Conservation (phyloP, 1,140 invertebrate genomes). For the Papilio dardanus region DNA sequence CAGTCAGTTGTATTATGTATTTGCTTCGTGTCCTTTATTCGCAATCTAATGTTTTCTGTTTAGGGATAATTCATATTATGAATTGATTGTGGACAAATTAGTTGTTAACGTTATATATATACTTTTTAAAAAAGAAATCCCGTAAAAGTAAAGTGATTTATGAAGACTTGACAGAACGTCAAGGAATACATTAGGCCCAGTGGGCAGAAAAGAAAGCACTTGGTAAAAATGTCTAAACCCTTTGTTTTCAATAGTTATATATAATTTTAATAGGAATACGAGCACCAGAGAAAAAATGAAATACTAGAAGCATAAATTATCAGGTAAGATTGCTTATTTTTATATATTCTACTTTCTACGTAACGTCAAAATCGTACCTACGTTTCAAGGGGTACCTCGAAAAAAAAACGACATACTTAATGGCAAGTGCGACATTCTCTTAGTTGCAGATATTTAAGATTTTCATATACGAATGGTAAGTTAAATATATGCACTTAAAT, state of each 20-base stretch:
- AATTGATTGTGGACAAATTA: conserved; percentile 42
- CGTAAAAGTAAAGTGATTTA: conserved; percentile 42
- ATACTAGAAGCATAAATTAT: conserved; percentile 38
- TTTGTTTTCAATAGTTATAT: conserved; percentile 39
- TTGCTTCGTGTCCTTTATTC: conserved; percentile 58
- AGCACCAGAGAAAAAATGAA: conserved; percentile 42
- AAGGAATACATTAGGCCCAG: conserved; percentile 41
- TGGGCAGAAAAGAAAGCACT: conserved; percentile 41
- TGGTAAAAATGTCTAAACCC: conserved; percentile 45
- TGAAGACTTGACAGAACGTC: conserved; percentile 49
- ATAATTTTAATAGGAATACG: conserved; percentile 39
- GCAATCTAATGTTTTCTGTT: conserved; percentile 48
- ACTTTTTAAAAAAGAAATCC: conserved; percentile 45
- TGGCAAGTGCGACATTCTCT: conserved; percentile 19
- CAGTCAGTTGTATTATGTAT: conserved; percentile 43
- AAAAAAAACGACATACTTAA: neutral
- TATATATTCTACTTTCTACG: neutral
- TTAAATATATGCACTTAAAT: neutral
- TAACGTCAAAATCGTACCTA: neutral
- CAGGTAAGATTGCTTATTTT: conserved; percentile 35
- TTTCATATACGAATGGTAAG: neutral
- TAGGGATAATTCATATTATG: conserved; percentile 43
- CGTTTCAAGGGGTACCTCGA: neutral
- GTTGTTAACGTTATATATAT: conserved; percentile 37
- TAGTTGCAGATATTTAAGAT: conserved; percentile 25